These are phyloP conservation scores for Salvator merianae DNA, from an alignment of 2,113 vertebrate species.

Conservation along the genomic window DNA sequence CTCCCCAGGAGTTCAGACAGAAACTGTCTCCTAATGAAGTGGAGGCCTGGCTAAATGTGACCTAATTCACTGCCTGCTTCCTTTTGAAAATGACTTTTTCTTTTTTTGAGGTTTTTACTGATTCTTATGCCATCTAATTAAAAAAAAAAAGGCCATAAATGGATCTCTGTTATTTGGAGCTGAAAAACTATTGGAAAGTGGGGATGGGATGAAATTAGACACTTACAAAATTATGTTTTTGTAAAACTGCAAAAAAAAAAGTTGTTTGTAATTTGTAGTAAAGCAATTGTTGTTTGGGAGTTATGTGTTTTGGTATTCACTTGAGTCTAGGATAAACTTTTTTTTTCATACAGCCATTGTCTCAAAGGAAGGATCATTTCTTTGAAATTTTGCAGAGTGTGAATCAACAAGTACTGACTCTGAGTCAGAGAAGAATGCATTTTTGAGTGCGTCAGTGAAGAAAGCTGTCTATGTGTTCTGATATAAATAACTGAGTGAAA, in stretches of 20 bases:
- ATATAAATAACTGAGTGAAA: neutral
- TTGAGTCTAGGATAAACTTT: neutral
- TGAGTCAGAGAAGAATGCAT: slow-evolving; percentile 2
- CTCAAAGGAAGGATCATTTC: neutral
- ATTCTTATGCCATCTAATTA: too few relatives aligned
- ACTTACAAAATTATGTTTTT: too few relatives aligned
- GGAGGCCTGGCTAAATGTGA: neutral
- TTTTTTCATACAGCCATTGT: neutral
- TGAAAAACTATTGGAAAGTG: too few relatives aligned
- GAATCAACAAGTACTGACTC: neutral
- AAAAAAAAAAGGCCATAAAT: neutral
- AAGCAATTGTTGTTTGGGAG: neutral
- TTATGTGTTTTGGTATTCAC: neutral
- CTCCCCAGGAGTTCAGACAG: too few relatives aligned
- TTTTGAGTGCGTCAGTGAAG: neutral
- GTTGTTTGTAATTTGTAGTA: neutral
- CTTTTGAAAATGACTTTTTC: neutral
- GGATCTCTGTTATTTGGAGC: neutral
- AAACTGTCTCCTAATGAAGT: too few relatives aligned
- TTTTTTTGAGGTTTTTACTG: too few relatives aligned
- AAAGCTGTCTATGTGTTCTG: neutral
- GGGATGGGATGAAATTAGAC: too few relatives aligned
- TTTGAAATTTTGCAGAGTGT: neutral
- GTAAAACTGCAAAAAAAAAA: neutral
- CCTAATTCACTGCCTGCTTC: neutral